Conservation (phyloP, 2,888 invertebrate species). For the Mesodorylaimus sp. region DNA sequence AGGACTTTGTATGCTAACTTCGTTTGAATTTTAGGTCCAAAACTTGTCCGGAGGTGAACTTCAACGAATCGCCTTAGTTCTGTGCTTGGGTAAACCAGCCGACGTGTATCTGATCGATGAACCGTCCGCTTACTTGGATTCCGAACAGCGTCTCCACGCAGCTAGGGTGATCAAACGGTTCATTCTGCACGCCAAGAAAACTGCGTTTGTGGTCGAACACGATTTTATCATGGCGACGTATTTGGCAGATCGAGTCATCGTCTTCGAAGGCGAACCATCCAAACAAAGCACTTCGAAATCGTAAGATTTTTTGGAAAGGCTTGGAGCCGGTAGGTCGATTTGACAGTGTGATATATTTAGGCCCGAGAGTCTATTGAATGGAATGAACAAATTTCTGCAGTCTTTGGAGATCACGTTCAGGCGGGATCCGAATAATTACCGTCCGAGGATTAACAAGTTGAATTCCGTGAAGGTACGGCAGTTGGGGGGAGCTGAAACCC, state of each 20-base stretch:
- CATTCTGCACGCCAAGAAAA: conserved; percentile 95
- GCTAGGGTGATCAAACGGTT: conserved; percentile 97
- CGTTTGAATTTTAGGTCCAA: conserved; percentile 48
- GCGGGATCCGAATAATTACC: conserved; percentile 91
- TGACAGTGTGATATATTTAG: conserved; percentile 22
- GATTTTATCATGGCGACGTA: conserved; percentile 99
- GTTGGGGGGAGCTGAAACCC: too few relatives aligned
- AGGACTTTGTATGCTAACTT: neutral
- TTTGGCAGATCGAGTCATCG: conserved; percentile 88
- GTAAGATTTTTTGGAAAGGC: conserved; percentile 21
- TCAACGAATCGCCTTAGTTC: conserved; percentile 82
- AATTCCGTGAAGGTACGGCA: conserved; percentile 59
- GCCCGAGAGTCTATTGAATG: conserved; percentile 69
- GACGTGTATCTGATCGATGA: conserved; percentile 97
- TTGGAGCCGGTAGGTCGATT: neutral
- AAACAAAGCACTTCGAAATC: conserved; percentile 67
- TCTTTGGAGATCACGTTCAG: conserved; percentile 90
- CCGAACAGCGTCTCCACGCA: conserved; percentile 96
- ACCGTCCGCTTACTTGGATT: conserved; percentile 95
- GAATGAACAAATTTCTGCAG: conserved; percentile 93
- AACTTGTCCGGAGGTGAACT: conserved; percentile 97
- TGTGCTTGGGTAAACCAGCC: conserved; percentile 93
- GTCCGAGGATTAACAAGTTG: conserved; percentile 91
- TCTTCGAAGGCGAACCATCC: conserved; percentile 86
- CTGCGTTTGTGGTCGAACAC: conserved; percentile 98